Evolutionary conservation across 30 jellyfish, hydroid and myxozoan species (phyloP).

Genomic region (Catostylus mosaicus): DNA sequence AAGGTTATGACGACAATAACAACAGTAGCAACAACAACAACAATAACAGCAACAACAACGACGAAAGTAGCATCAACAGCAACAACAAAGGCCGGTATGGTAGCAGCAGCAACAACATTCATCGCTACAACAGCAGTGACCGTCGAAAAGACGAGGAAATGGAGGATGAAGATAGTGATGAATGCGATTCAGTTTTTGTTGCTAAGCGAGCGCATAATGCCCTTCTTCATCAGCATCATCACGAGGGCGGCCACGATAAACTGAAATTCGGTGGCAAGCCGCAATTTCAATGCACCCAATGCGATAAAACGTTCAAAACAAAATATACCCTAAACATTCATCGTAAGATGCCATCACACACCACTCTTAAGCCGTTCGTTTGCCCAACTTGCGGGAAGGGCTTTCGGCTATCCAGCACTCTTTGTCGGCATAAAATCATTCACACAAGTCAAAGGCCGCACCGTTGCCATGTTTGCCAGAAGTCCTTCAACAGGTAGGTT

Average conservation of each 20-base stretch:
- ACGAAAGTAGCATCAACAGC: neutral
- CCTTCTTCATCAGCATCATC: slow-evolving; percentile 22
- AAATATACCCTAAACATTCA: slow-evolving; percentile 89
- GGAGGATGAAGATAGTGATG: slow-evolving; percentile 29
- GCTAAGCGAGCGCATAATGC: slow-evolving; percentile 27
- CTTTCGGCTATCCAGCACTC: slow-evolving; percentile 95
- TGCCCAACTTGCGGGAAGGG: slow-evolving; percentile 97
- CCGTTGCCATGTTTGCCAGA: slow-evolving; percentile 88
- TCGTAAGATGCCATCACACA: slow-evolving; percentile 95
- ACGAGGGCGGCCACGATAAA: slow-evolving; percentile 13
- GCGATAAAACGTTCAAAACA: slow-evolving; percentile 91
- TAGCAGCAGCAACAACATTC: neutral
- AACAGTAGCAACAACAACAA: slow-evolving; percentile 4
- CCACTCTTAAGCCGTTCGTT: slow-evolving; percentile 93
- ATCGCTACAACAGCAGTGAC: neutral
- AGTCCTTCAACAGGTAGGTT: slow-evolving; percentile 77
- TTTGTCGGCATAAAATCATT: slow-evolving; percentile 92
- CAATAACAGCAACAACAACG: slow-evolving; percentile 10
- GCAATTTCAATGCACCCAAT: slow-evolving; percentile 89
- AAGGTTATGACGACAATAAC: slow-evolving; percentile 28
- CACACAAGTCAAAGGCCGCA: slow-evolving; percentile 98
- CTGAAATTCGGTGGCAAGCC: slow-evolving; percentile 56
- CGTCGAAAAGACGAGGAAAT: neutral
- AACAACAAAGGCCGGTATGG: neutral
- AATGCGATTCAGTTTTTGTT: slow-evolving; percentile 6